phyloP scores from a whole-genome alignment of 2,888 invertebrate species.

The Xestia c-nigrum region DNA sequence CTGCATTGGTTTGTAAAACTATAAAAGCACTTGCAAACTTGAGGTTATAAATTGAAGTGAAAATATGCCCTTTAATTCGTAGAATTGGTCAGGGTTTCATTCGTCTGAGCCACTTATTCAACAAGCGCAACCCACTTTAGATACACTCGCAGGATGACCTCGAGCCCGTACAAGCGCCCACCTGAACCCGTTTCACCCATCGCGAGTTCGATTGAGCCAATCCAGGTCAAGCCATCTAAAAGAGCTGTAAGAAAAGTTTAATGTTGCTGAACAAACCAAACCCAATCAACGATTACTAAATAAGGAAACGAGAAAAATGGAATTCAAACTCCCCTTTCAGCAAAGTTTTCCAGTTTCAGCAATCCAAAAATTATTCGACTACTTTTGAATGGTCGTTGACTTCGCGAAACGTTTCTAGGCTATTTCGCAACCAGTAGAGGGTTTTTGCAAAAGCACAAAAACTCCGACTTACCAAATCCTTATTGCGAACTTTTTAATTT shows the following conservation, averaged over 20 bases:
- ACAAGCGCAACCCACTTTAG: conserved; percentile 57
- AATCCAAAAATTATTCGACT: conserved; percentile 56
- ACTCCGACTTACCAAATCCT: conserved; percentile 50
- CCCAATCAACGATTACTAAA: conserved; percentile 44
- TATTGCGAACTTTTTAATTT: conserved; percentile 73
- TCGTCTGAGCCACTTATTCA: conserved; percentile 55
- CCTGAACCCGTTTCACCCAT: conserved; percentile 53
- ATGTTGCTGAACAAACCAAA: conserved; percentile 33
- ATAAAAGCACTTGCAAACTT: conserved; percentile 37
- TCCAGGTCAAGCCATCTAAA: conserved; percentile 58
- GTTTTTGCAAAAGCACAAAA: conserved; percentile 43
- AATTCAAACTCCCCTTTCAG: conserved; percentile 38
- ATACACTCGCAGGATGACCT: conserved; percentile 58
- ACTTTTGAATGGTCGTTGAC: conserved; percentile 56
- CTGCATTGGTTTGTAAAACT: conserved; percentile 39
- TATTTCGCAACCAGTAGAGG: conserved; percentile 47
- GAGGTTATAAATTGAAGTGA: conserved; percentile 12
- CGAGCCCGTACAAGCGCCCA: conserved; percentile 55
- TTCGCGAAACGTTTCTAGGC: conserved; percentile 43
- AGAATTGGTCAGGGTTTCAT: conserved; percentile 32
- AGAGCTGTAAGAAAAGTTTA: conserved; percentile 47
- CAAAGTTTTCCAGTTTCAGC: conserved; percentile 46
- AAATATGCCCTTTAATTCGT: neutral
- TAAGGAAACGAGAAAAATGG: conserved; percentile 44
- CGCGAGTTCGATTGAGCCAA: conserved; percentile 59